Evolutionary conservation across 2,113 vertebrate species (phyloP), one percentile per base, ranked within the genome.

Genomic region (Ailurus styani): DNA sequence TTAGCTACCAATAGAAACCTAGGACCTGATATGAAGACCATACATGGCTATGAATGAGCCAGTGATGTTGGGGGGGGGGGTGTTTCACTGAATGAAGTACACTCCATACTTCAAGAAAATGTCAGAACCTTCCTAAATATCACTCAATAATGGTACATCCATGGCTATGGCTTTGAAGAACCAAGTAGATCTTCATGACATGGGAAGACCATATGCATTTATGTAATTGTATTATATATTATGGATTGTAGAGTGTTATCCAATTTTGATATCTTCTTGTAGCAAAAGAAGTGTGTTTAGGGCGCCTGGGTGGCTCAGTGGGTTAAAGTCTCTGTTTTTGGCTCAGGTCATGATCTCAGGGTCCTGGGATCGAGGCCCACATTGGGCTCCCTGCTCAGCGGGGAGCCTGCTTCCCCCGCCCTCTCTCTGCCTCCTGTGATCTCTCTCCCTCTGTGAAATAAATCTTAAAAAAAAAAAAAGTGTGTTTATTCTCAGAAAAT

Each of bases 21-120:
- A 78, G 88, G 31, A 37, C 9, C 34, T 21, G 10, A n/a, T 25
- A 90, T 31, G 18, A 89, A 25, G 12, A 34, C 18, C 14, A 50
- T 0, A 7, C 9, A 27, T 8, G 23, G 15, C 57, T 29, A 5
- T 62, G 55, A 47, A 77, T 34, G 45, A 40, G 45, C 57, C 45
- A n/a, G 3, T 31, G 34, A 52, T 29, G 7, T 0, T 1, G 5
- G 3, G 15, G 14, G 42, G 6, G 40, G 1, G 23, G 21, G 0
- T 40, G 42, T 75, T 64, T 75, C 52, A 40, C 29, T 47, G 62
- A 70, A 42, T 54, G 20, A 90, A 37, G 21, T 64, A 37, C 18
- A 29, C 3, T 29, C 25, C 7, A 2, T n/a, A 45, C 40, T 45
- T 64, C 13, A 47, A 52, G 21, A 55, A 18, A 21, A 50, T 18